phyloP scores from a whole-genome alignment of 2,113 vertebrate genomes.

The Calidris pugnax region DNA sequence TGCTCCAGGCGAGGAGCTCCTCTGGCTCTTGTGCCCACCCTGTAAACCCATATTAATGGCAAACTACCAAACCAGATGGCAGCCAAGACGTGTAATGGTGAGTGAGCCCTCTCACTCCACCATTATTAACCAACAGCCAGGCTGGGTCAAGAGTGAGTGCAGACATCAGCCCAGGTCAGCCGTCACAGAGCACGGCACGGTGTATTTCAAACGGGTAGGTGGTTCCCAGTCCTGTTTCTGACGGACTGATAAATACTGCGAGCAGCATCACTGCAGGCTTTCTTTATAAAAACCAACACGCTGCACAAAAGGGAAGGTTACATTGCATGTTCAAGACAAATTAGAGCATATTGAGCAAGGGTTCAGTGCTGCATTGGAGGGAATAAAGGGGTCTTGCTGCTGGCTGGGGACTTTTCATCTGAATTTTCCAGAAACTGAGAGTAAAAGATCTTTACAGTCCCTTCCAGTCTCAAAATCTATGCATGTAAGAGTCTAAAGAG shows the following conservation, averaged over 20 bases:
- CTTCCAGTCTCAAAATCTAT: neutral
- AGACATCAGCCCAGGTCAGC: neutral
- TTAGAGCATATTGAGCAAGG: neutral
- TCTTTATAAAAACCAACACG: neutral
- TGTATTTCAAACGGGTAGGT: neutral
- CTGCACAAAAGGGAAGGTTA: neutral
- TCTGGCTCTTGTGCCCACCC: neutral
- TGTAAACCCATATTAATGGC: neutral
- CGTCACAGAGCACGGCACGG: neutral
- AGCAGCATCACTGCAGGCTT: fast-evolving
- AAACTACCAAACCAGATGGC: neutral
- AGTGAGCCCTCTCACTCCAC: neutral
- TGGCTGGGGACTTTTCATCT: neutral
- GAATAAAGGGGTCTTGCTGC: neutral
- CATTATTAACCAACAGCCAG: constrained; percentile 25
- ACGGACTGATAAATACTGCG: neutral
- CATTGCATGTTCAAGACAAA: neutral
- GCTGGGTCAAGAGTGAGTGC: neutral
- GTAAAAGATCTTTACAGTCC: neutral
- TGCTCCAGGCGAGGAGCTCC: neutral
- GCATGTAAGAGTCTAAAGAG: neutral
- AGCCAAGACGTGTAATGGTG: fast-evolving
- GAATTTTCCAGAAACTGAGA: neutral
- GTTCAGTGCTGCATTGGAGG: neutral
- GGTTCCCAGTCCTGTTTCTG: neutral